Percentiles rank a stretch among this genome's conserved stretches.
Evolutionary conservation across 2,113 vertebrate species (phyloP).

Genomic region (Copsychus sechellarum): DNA sequence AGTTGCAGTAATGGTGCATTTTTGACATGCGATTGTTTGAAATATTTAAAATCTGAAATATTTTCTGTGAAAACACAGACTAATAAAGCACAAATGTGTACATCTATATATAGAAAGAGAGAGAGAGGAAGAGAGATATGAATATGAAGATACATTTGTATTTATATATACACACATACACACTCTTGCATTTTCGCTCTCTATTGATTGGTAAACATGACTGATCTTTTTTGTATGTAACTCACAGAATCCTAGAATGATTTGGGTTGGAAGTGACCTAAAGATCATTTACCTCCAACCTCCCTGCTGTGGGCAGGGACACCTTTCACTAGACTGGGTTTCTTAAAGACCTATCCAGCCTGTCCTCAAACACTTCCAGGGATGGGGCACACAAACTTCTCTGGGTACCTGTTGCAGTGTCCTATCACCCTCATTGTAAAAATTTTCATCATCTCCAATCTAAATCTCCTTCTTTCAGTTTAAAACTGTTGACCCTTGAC

Average conservation of each 20-base stretch:
- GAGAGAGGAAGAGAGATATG: no score
- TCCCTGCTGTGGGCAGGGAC: background rate
- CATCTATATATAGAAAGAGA: background rate
- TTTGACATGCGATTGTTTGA: background rate
- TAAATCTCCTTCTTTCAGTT: background rate
- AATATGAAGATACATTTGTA: background rate
- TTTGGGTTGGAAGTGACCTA: background rate
- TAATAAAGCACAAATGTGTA: background rate
- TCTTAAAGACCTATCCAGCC: background rate
- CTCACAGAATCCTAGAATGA: background rate
- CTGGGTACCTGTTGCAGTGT: background rate
- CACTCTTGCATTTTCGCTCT: background rate
- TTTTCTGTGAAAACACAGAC: background rate
- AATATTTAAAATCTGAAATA: background rate
- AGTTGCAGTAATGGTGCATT: background rate
- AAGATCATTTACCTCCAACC: background rate
- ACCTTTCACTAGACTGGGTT: fast-evolving
- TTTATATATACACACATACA: fast-evolving
- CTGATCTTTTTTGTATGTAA: background rate
- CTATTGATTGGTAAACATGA: background rate
- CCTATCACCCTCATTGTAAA: background rate
- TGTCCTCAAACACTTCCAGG: background rate
- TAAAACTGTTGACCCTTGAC: background rate
- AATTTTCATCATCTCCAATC: background rate
- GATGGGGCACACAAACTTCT: fast-evolving